Conservation (phyloP, 1,140 invertebrate species). For the Heterodera carotae region DNA sequence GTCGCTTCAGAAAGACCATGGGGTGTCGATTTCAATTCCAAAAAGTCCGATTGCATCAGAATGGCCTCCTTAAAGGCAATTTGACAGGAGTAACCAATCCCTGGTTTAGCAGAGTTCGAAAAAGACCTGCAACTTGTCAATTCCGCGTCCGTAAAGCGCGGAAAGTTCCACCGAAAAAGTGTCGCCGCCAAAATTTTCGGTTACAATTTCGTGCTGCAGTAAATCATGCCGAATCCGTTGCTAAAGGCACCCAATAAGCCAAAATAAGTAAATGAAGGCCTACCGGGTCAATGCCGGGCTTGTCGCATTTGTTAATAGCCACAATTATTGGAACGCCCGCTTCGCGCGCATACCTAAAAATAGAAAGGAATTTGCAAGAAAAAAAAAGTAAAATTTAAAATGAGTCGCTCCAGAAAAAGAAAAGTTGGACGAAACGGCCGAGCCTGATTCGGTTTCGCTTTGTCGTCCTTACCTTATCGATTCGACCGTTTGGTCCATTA, state of each 20-base stretch:
- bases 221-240: slow-evolving; percentile 67
- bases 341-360: slow-evolving; percentile 58
- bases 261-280: not conserved
- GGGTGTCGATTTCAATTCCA: slow-evolving; percentile 76
- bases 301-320: slow-evolving; percentile 99
- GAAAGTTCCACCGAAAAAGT: slow-evolving; percentile 87
- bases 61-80: slow-evolving; percentile 81
- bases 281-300: slow-evolving; percentile 76
- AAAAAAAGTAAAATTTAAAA: slow-evolving; percentile 7
- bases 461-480: slow-evolving; percentile 67
- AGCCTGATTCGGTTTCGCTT: too few relatives aligned
- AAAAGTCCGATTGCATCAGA: slow-evolving; percentile 79
- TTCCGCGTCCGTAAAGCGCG: slow-evolving; percentile 72
- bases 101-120: slow-evolving; percentile 6
- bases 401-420: not conserved
- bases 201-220: slow-evolving; percentile 75
- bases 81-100: slow-evolving; percentile 69
- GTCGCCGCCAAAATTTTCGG: slow-evolving; percentile 88
- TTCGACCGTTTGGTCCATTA: slow-evolving; percentile 90
- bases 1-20: slow-evolving; percentile 83
- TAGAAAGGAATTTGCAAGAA: slow-evolving; percentile 4
- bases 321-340: slow-evolving; percentile 86
- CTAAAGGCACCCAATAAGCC: slow-evolving; percentile 7
- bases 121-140: slow-evolving; percentile 50
- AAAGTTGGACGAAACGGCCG: slow-evolving; percentile 37